phyloP scores from a whole-genome alignment of 2,113 vertebrate species.

The Brachionichthys hirsutus region DNA sequence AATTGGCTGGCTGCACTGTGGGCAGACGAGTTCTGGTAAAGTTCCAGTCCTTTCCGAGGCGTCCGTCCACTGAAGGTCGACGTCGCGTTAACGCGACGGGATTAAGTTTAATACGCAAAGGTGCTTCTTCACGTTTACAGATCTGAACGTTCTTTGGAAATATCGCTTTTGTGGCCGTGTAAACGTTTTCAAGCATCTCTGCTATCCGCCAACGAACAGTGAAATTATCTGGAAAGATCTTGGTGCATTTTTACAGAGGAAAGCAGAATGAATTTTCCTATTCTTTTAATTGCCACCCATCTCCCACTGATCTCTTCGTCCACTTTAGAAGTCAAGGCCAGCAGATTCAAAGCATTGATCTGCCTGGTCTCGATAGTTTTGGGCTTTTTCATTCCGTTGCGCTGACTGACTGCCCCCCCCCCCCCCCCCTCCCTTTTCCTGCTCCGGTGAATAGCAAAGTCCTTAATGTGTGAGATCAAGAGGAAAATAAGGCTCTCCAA shows the following conservation, averaged over 20 bases:
- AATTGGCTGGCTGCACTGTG: slow-evolving; percentile 68
- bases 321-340: slow-evolving; percentile 52
- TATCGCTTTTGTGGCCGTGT: background rate
- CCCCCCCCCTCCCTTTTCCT: slow-evolving; percentile 36
- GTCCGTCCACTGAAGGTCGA: slow-evolving; percentile 38
- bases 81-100: background rate
- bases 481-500: slow-evolving; percentile 77
- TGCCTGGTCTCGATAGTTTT: slow-evolving; percentile 60
- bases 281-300: slow-evolving; percentile 20
- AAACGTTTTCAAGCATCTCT: slow-evolving; percentile 4
- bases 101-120: background rate
- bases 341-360: slow-evolving; percentile 71
- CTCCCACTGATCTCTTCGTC: slow-evolving; percentile 38
- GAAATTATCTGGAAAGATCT: background rate
- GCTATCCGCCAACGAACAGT: background rate
- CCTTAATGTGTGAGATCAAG: slow-evolving; percentile 75
- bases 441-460: slow-evolving; percentile 66
- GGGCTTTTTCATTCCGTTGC: slow-evolving; percentile 67
- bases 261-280: slow-evolving; percentile 19
- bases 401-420: slow-evolving; percentile 43
- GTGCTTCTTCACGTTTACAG: too few relatives aligned
- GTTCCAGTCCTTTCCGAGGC: slow-evolving; percentile 50
- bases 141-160: slow-evolving; percentile 10
- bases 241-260: slow-evolving; percentile 28
- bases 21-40: slow-evolving; percentile 61